Conservation (phyloP, 2,888 invertebrate genomes). For the Oasisia sp. region DNA sequence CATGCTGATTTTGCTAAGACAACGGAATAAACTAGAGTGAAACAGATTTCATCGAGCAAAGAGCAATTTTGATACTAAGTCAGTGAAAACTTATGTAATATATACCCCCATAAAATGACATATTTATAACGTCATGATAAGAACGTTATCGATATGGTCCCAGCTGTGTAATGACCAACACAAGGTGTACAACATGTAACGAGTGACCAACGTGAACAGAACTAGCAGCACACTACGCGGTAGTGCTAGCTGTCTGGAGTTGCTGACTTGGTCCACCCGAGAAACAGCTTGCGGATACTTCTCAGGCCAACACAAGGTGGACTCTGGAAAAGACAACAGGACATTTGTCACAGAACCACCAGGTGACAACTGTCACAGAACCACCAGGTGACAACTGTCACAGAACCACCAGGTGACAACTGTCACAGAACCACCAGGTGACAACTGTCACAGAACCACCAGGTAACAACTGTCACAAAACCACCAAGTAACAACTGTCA, state of each 20-base stretch:
- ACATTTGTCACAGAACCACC: background rate
- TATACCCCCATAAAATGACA: too few species aligned
- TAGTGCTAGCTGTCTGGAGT: background rate
- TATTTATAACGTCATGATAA: too few species aligned
- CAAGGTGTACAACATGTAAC: background rate
- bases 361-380: background rate
- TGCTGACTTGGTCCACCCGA: slow-evolving; percentile 22
- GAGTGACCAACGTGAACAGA: background rate
- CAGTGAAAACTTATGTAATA: too few species aligned
- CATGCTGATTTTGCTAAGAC: background rate
- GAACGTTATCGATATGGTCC: too few species aligned
- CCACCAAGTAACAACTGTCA: too few species aligned
- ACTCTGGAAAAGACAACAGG: background rate
- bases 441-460: background rate
- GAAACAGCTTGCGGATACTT: slow-evolving; percentile 29
- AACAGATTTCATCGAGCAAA: too few species aligned
- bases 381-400: background rate
- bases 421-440: background rate
- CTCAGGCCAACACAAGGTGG: slow-evolving; percentile 21
- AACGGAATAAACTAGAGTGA: too few species aligned
- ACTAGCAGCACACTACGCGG: too few species aligned
- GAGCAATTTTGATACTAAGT: too few species aligned
- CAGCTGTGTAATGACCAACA: background rate
- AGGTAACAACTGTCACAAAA: too few species aligned
- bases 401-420: background rate